Evolutionary conservation across 2,113 vertebrate genomes (phyloP).

Genomic region (Perca fluviatilis): DNA sequence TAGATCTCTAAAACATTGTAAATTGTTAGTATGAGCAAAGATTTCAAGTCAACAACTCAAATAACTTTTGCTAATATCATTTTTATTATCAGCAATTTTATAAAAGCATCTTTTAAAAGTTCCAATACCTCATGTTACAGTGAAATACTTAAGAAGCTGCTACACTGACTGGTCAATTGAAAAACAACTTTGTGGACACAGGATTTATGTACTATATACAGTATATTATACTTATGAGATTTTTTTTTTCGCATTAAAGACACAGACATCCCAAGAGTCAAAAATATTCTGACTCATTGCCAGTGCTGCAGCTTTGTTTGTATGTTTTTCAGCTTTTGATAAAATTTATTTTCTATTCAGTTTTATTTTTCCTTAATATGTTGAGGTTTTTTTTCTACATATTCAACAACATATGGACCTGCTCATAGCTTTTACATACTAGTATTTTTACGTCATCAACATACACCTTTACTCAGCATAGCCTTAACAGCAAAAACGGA

Average conservation of each 20-base stretch:
- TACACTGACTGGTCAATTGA: slow-evolving; percentile 4
- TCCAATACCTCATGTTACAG: slow-evolving; percentile 40
- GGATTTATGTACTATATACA: neutral
- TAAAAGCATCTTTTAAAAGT: slow-evolving; percentile 37
- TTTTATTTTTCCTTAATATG: slow-evolving; percentile 38
- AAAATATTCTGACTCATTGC: neutral
- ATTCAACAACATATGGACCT: slow-evolving; percentile 60
- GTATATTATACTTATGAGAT: neutral
- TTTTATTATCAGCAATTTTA: slow-evolving; percentile 26
- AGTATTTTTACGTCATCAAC: slow-evolving; percentile 59
- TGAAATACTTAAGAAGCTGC: slow-evolving; percentile 21
- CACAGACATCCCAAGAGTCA: neutral
- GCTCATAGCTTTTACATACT: slow-evolving; percentile 58
- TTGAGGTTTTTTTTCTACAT: slow-evolving; percentile 39
- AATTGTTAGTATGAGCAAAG: neutral
- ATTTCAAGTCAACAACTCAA: neutral
- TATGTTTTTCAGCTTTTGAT: slow-evolving; percentile 43
- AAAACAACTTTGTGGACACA: neutral
- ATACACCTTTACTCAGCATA: slow-evolving; percentile 61
- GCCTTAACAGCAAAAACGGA: slow-evolving; percentile 72
- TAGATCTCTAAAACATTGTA: slow-evolving; percentile 1
- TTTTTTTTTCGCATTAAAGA: neutral
- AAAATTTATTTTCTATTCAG: slow-evolving; percentile 39
- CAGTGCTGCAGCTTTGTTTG: slow-evolving; percentile 29
- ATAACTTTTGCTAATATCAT: neutral